These are phyloP conservation scores for Drosophila kanapiae DNA, from an alignment of 1,140 invertebrate species.

Conservation along the genomic window DNA sequence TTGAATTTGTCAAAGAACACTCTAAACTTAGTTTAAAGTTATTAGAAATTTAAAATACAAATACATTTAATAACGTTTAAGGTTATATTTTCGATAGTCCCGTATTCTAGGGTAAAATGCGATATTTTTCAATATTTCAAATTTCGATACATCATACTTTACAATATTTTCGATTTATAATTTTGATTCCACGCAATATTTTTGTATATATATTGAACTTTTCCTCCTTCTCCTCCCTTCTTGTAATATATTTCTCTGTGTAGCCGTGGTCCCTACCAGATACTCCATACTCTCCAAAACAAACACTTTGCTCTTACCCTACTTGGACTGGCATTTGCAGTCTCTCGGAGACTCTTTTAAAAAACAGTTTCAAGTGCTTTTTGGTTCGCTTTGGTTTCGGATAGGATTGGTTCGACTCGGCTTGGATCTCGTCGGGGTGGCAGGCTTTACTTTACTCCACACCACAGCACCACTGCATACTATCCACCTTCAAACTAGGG, in stretches of 20 bases:
- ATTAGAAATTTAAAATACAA: too few species aligned
- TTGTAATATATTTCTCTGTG: neutral
- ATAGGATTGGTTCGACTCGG: conserved; percentile 52
- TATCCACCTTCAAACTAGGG: conserved; percentile 47
- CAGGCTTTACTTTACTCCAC: conserved; percentile 36
- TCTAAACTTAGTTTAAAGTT: too few species aligned
- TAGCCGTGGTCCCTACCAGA: conserved; percentile 25
- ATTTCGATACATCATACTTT: too few species aligned
- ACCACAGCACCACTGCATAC: conserved; percentile 15
- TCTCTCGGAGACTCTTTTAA: conserved; percentile 48
- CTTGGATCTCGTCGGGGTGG: conserved; percentile 50
- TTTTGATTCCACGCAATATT: too few species aligned
- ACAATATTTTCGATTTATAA: too few species aligned
- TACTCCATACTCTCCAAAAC: conserved; percentile 61
- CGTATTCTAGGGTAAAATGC: too few species aligned
- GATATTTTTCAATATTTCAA: too few species aligned
- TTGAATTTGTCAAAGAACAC: too few species aligned
- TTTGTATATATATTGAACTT: too few species aligned
- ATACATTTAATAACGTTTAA: too few species aligned
- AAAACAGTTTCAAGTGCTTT: conserved; percentile 80
- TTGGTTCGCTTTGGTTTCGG: conserved; percentile 35
- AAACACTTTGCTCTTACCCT: conserved; percentile 75
- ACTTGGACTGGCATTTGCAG: conserved; percentile 55
- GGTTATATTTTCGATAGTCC: too few species aligned
- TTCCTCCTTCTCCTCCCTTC: too few species aligned